Evolutionary conservation across 1,140 invertebrate species (phyloP), one percentile per base, ranked within the genome.

Genomic region (Rhynchophorus ferrugineus): DNA sequence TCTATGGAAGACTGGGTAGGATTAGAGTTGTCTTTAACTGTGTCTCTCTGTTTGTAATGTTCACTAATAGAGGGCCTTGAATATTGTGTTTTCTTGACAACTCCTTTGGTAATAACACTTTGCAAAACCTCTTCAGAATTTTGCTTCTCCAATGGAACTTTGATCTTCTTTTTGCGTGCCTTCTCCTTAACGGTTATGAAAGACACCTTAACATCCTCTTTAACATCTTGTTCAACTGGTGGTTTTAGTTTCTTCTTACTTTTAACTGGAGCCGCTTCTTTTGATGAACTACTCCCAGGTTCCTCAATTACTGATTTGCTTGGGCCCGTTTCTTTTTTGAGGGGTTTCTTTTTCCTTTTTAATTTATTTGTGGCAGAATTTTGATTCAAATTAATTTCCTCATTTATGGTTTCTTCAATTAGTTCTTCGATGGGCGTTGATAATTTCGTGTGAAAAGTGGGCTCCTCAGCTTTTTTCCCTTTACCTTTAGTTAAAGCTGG

Each of bases 351-450:
- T 36, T 48, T 49, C n/a, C 16, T 55, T 29, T 55, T 55, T 21
- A 24, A 24, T 44, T 48, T 53, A 13, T 11, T n/a, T 16, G 13
- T 22, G 5, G 8, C 34, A 3, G 14, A 8, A 33, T 45, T 16
- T 46, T 17, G 3, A 33, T 14, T 39, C 18, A 21, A 6, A 44
- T 35, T 39, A 48, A 7, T 22, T 42, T 60, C 58, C 57, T 62
- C 61, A 24, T 56, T 58, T 41, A 62, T 20, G 7, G 56, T 62
- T 47, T 62, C 58, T 44, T 62, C 54, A 45, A 62, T 58, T 29
- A 62, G 45, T 22, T 58, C 54, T 38, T 62, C 61, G 36, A 62
- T 60, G n/a, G 61, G 58, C 9, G 54, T 52, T 20, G 43, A 41
- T 29, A 62, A 44, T 42, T 42, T 60, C 44, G 61, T 62, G 42